Evolutionary conservation across 2,888 invertebrate species (phyloP).

Genomic region (Xylota segnis): DNA sequence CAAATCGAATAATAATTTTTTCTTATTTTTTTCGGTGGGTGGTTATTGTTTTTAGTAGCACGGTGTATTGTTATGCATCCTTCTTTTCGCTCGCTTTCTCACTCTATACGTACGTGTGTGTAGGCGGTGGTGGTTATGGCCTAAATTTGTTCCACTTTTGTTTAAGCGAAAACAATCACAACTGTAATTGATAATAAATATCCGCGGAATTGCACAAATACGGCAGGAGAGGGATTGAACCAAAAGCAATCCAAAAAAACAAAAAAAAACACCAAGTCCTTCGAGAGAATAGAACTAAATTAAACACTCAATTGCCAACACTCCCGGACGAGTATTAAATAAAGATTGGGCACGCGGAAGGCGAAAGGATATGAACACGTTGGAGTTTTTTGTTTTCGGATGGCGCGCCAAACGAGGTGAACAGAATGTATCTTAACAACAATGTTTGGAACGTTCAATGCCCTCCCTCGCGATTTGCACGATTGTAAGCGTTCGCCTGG

Average conservation of each 20-base stretch:
- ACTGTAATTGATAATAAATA: conserved; percentile 67
- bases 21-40: conserved; percentile 47
- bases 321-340: conserved; percentile 13
- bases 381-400: conserved; percentile 56
- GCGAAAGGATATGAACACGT: conserved; percentile 40
- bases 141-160: conserved; percentile 46
- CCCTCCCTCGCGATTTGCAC: conserved; percentile 71
- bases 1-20: conserved; percentile 43
- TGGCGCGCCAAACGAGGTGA: conserved; percentile 32
- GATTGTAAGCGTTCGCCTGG: conserved; percentile 49
- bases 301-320: conserved; percentile 36
- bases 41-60: conserved; percentile 23
- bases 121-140: conserved; percentile 5
- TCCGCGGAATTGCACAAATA: conserved; percentile 19
- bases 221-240: not conserved
- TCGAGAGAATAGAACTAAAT: conserved; percentile 54
- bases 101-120: not conserved
- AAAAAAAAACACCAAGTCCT: conserved; percentile 22
- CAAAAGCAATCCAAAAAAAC: not conserved
- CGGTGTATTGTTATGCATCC: conserved; percentile 12
- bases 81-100: not conserved
- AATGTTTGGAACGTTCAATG: conserved; percentile 70
- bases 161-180: conserved; percentile 36
- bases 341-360: conserved; percentile 17
- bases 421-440: conserved; percentile 66